Evolutionary conservation across 1,140 invertebrate species (phyloP).

Genomic region (Samia ricini): DNA sequence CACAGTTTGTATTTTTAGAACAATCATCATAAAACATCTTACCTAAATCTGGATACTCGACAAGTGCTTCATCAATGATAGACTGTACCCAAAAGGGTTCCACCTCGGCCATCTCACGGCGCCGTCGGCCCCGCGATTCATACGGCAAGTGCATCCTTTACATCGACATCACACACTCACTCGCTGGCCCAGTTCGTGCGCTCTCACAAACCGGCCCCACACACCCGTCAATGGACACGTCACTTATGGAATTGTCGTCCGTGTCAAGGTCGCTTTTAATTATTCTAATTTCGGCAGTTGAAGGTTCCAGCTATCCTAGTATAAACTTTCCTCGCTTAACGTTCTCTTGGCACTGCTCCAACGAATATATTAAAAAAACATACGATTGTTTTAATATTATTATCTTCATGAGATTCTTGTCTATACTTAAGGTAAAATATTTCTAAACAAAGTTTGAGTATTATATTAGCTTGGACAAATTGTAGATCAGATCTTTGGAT

Average conservation of each 20-base stretch:
- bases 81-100: slow-evolving; percentile 67
- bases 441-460: slow-evolving; percentile 8
- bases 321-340: slow-evolving; percentile 15
- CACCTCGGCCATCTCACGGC: slow-evolving; percentile 65
- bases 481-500: slow-evolving; percentile 31
- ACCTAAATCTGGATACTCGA: slow-evolving; percentile 68
- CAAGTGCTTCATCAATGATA: slow-evolving; percentile 61
- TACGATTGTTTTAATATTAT: background rate
- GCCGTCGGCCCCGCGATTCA: slow-evolving; percentile 67
- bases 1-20: too few relatives aligned
- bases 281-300: slow-evolving; percentile 14
- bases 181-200: slow-evolving; percentile 11
- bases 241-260: slow-evolving; percentile 18
- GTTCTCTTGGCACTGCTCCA: slow-evolving; percentile 6
- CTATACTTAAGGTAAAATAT: background rate
- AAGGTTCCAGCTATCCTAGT: slow-evolving; percentile 13
- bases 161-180: slow-evolving; percentile 39
- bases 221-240: slow-evolving; percentile 17
- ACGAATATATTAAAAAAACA: background rate
- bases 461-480: slow-evolving; percentile 14
- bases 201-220: background rate
- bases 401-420: background rate
- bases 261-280: slow-evolving; percentile 21
- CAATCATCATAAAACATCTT: slow-evolving; percentile 11
- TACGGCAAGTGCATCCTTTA: slow-evolving; percentile 72